Base-by-base conservation (phyloP, 2,888 invertebrate genomes). In the Mesoligia furuncula region DNA sequence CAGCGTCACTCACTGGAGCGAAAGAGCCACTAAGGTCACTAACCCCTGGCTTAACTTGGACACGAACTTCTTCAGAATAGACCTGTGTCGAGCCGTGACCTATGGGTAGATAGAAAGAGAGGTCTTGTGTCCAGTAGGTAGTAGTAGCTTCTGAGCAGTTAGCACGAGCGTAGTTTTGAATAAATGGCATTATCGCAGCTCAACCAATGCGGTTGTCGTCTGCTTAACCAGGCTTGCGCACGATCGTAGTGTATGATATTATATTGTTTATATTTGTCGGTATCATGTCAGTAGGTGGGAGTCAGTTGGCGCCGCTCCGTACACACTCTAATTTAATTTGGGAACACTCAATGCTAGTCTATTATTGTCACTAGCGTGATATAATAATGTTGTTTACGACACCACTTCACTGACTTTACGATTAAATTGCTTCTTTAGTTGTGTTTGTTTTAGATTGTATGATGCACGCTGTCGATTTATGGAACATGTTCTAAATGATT, bases 271-370 rank as follows among this genome's bases (percentile, higher is more conserved):
- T 79, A 75, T 74, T 73, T 76, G 78, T 74, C 61, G 64, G 73
- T 77, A 75, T 73, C 81, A 88, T 86, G 87, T 86, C 80, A 86
- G 85, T 82, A 81, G 85, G 82, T 87, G 86, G 84, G 81, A 78
- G 85, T 88, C 84, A 78, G 82, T 85, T 90, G 91, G 90, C 91
- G 89, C 87, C 87, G 85, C 85, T 80, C 85, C 78, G 87, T 89
- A 86, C 87, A 83, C 78, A 87, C 87, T 89, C 80, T 82, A 81
- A 85, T 88, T 89, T 92, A 91, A 92, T 92, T 93, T 88, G 89
- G 93, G 90, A 91, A 87, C 91, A 88, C 90, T 92, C 90, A 91
- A 89, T 91, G 92, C 91, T 89, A 83, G 81, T 90, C 92, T 93
- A 94, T 93, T 93, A 93, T 91, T 91, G 91, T 92, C 91, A 89